Percentiles rank a stretch among this genome's conserved stretches.
Conservation (phyloP, 2,888 invertebrate genomes). For the Ennomos erosarius region DNA sequence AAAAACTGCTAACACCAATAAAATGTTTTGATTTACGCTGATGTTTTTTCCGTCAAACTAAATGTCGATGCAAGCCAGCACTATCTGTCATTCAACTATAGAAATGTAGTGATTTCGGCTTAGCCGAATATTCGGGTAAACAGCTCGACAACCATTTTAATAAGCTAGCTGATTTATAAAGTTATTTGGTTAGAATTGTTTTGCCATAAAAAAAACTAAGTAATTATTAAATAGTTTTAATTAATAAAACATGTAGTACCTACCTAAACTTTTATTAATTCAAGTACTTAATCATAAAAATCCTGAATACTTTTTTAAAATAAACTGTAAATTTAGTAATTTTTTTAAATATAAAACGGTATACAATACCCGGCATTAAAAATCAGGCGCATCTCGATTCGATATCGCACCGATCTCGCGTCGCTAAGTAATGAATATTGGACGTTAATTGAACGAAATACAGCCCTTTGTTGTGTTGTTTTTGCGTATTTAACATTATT, state of each 20-base stretch:
- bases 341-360: too few relatives aligned
- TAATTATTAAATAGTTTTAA: too few relatives aligned
- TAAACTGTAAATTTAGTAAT: too few relatives aligned
- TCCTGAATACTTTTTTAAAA: too few relatives aligned
- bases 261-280: too few relatives aligned
- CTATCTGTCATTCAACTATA: neutral
- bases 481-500: conserved; percentile 11
- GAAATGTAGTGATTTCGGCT: neutral
- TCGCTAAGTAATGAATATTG: conserved; percentile 66
- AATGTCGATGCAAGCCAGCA: neutral
- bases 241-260: too few relatives aligned
- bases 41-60: conserved; percentile 8
- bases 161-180: conserved; percentile 51
- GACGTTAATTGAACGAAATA: conserved; percentile 66
- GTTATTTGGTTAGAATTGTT: too few relatives aligned
- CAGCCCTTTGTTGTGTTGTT: conserved; percentile 51
- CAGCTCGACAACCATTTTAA: conserved; percentile 17
- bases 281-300: too few relatives aligned
- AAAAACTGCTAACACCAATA: too few relatives aligned
- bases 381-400: conserved; percentile 43
- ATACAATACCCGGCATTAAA: too few relatives aligned
- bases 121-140: conserved; percentile 5
- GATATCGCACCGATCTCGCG: conserved; percentile 57
- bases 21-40: too few relatives aligned
- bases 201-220: too few relatives aligned